Base-by-base conservation (phyloP, 2,113 vertebrate species). In the Rattus norvegicus region DNA sequence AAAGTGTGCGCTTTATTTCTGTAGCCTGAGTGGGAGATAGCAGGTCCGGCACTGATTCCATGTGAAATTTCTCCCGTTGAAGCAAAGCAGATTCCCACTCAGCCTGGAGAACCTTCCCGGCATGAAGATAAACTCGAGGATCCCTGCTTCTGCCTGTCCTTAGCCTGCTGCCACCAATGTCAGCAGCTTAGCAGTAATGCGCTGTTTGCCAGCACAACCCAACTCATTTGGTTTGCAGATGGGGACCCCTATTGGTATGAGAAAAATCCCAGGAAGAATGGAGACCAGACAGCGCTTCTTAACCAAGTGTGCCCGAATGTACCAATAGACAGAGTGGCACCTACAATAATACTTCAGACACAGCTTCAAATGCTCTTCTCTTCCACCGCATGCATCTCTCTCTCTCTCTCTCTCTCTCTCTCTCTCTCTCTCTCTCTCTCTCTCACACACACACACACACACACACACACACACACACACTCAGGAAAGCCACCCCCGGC, bases 171-270 rank as follows among this genome's bases (percentile, higher is more conserved):
- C 12, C n/a, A 47, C 84, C 54, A 87, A 89, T 77, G 91, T 26
- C 67, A 73, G 95, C 20, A 85, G 75, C 92, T 96, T 3, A 92
- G 65, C 39, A 43, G 36, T n/a, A 59, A 56, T 79, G 93, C 96
- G 94, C 96, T 94, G 93, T 96, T 95, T 97, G 94, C 94, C 77
- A 49, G 84, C 96, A 96, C 75, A 96, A 96, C 79, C 93, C 95
- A 81, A 93, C 96, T 97, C 96, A 97, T 98, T 98, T 96, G 97
- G 98, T 98, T 98, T 98, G 98, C 98, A 98, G 98, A 98, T 98
- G 98, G 98, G 98, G 98, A 98, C 98, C 98, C 98, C 98, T 98
- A 97, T 99, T 98, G 98, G 98, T 98, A 96, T 98, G 97, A 98
- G 98, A 94, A 97, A 98, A 98, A 98, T 98, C 94, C 69, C 90